phyloP scores from a whole-genome alignment of 2,113 vertebrate species.

The Actenoides hombroni region DNA sequence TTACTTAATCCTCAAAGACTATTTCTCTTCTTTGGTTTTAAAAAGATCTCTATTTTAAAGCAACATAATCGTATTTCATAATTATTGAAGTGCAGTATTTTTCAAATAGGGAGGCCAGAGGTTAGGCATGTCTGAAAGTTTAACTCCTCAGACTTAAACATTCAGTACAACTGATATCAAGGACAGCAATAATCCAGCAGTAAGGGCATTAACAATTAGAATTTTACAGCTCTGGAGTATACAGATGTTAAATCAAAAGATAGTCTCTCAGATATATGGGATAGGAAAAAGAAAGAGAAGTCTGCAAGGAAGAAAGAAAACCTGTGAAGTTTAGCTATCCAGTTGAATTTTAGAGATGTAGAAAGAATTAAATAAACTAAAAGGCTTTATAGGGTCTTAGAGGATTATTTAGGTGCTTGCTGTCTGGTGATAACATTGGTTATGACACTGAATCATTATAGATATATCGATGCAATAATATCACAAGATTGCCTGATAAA shows the following conservation, averaged over 20 bases:
- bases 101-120: not conserved
- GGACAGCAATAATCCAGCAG: not conserved
- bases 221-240: conserved; percentile 5
- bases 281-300: not conserved
- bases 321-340: not conserved
- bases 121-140: not conserved
- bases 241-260: conserved; percentile 12
- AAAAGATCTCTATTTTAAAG: not conserved
- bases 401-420: conserved; percentile 44
- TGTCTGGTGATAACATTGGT: conserved; percentile 29
- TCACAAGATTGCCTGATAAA: conserved; percentile 47
- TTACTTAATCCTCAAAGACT: not conserved
- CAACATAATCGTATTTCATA: not conserved
- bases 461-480: conserved; percentile 42
- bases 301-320: conserved; percentile 16
- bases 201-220: conserved; percentile 17
- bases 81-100: not conserved
- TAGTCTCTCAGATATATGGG: not conserved
- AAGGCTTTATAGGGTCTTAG: conserved; percentile 32
- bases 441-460: conserved; percentile 48
- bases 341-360: not conserved
- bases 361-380: conserved; percentile 31
- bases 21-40: not conserved
- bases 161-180: not conserved
- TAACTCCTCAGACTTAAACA: not conserved